These are phyloP conservation scores for Clamator glandarius DNA, from an alignment of 2,797 vertebrate species.

Conservation along the genomic window DNA sequence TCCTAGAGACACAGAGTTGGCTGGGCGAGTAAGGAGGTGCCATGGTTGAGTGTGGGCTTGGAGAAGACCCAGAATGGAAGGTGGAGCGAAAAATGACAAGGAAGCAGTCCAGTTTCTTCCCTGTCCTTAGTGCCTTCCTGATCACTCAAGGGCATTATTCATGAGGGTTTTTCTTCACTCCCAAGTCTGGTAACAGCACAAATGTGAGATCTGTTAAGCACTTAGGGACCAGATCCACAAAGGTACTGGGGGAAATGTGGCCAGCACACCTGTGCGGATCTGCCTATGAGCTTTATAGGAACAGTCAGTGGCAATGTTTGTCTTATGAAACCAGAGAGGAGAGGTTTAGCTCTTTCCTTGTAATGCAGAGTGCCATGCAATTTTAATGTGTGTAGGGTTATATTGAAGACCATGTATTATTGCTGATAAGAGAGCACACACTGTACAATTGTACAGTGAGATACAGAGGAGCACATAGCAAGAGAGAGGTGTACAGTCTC, in stretches of 20 bases:
- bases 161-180: background rate
- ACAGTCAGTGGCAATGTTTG: background rate
- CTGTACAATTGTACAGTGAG: background rate
- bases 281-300: background rate
- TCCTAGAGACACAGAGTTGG: background rate
- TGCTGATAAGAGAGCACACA: background rate
- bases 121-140: background rate
- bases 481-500: background rate
- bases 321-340: background rate
- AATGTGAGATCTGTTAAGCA: background rate
- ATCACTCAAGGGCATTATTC: background rate
- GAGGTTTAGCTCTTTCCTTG: background rate
- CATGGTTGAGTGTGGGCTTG: rapidly evolving
- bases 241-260: background rate
- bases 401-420: background rate
- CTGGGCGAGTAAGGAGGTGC: background rate
- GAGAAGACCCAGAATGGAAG: background rate
- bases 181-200: background rate
- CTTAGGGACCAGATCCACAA: background rate
- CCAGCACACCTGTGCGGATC: background rate
- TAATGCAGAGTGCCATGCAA: background rate
- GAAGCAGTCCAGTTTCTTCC: background rate
- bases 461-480: background rate
- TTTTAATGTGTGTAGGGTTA: background rate
- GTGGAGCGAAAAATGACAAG: background rate